Base-by-base conservation (phyloP, 1,140 invertebrate genomes). In the Mizuhopecten yessoensis region DNA sequence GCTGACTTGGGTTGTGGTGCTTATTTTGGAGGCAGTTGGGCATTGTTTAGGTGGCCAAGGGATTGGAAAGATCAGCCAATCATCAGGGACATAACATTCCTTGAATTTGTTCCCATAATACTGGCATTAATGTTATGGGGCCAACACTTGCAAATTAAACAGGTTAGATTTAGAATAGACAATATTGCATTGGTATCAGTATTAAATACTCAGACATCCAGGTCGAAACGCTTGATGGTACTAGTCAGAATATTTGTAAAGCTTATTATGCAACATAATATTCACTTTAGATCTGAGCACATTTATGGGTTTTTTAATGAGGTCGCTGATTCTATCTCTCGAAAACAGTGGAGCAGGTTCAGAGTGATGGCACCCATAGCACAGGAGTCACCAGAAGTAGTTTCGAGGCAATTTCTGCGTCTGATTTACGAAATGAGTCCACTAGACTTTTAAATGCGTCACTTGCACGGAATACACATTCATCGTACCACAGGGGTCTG, bases 321-420 rank as follows among this genome's bases (percentile, higher is more conserved):
- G 17, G 90, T 92, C 23, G 86, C 86, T 20, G 91, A 92, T 34
- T 42, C 89, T 75, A 86, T 92, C 33, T 92, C 91, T 92, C 91
- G 91, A 34, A 23, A 87, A 34, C 88, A 92, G 86, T 92, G 88
- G 91, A n/a, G 57, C 5, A 23, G 49, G 13, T 92, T 92, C 86
- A 33, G 91, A 34, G 34, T 42, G 3, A 20, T 92, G 49, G 89
- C 86, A 86, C 90, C 90, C 39, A 86, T 17, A 5, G 87, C 90
- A 34, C 9, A 86, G 11, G 17, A 1, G 0, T 20, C 11, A n/a
- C 90, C 34, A 88, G 33, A 34, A 20, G 33, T 87, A 15, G 20
- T 9, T 3, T 87, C 90, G 57, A 33, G 15, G 17, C 33, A 13
- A 17, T 88, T 88, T n/a, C 42, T 87, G 5, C 34, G 45, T 34